A percentile compares a stretch with the other conserved stretches of the same genome.
phyloP scores from a whole-genome alignment of 2,797 vertebrate species.

The Picus viridis region DNA sequence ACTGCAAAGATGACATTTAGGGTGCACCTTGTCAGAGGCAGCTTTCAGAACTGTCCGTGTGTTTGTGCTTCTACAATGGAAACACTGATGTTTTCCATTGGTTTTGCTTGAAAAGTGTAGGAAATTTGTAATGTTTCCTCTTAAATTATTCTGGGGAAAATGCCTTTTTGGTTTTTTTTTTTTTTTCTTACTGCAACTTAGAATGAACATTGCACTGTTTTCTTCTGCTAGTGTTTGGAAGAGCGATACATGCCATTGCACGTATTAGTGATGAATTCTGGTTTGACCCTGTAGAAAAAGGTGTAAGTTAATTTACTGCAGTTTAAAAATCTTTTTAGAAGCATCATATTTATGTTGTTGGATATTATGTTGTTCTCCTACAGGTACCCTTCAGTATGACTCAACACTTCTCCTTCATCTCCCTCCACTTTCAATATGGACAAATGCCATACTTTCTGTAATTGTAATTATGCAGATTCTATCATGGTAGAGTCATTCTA shows the following conservation, averaged over 20 bases:
- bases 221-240: conserved; percentile 85
- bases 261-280: conserved; percentile 90
- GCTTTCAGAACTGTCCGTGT: background rate
- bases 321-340: background rate
- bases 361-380: background rate
- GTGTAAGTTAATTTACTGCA: conserved; percentile 81
- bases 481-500: background rate
- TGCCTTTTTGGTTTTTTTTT: background rate
- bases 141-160: background rate
- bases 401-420: background rate
- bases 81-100: accelerated
- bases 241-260: conserved; percentile 88
- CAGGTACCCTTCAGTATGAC: background rate
- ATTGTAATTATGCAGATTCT: background rate
- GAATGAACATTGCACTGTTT: background rate
- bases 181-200: background rate
- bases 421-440: background rate
- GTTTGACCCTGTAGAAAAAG: conserved; percentile 88
- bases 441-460: background rate
- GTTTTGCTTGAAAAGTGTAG: background rate
- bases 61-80: background rate
- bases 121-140: background rate
- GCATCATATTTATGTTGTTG: accelerated
- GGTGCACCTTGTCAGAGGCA: accelerated
- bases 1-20: background rate